Evolutionary conservation across 2,113 vertebrate genomes (phyloP).

Genomic region (Entelurus aequoreus): DNA sequence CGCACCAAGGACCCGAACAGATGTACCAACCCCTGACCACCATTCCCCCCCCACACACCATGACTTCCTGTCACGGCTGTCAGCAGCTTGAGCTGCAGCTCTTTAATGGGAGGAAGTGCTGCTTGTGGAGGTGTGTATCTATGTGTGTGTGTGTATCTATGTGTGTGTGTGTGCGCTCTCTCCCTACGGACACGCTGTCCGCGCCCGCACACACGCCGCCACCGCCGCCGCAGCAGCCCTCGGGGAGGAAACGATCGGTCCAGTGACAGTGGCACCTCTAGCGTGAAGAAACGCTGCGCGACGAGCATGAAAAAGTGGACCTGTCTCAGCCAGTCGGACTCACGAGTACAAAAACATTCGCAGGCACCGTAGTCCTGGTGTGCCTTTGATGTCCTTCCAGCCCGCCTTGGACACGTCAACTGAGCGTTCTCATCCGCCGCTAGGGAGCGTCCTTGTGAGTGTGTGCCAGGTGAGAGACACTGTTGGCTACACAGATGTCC

Average conservation of each 20-base stretch:
- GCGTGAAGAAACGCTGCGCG: constrained; percentile 24
- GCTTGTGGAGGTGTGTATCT: constrained; percentile 1
- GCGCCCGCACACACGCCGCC: constrained; percentile 13
- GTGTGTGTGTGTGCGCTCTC: constrained; percentile 17
- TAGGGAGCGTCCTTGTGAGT: too few species aligned
- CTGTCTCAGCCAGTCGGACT: constrained; percentile 11
- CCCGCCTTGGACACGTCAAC: constrained; percentile 28
- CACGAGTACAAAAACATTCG: constrained; percentile 19
- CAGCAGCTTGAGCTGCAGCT: constrained; percentile 42
- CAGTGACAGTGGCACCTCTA: constrained; percentile 38
- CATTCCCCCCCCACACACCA: constrained; percentile 1
- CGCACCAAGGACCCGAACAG: constrained; percentile 37
- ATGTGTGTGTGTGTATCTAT: background rate
- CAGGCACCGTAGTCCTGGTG: constrained; percentile 8
- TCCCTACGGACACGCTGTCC: constrained; percentile 35
- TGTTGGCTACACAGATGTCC: too few species aligned
- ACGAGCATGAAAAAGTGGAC: constrained; percentile 12
- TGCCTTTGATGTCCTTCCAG: constrained; percentile 39
- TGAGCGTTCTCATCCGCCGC: constrained; percentile 16
- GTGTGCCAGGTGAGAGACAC: too few species aligned
- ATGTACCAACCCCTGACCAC: constrained; percentile 28
- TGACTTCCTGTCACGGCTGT: constrained; percentile 46
- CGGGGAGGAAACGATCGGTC: constrained; percentile 19
- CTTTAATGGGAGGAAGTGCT: constrained; percentile 37
- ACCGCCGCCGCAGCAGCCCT: constrained; percentile 18